phyloP scores from a whole-genome alignment of 2,797 vertebrate genomes.

The Scolopax rusticola region DNA sequence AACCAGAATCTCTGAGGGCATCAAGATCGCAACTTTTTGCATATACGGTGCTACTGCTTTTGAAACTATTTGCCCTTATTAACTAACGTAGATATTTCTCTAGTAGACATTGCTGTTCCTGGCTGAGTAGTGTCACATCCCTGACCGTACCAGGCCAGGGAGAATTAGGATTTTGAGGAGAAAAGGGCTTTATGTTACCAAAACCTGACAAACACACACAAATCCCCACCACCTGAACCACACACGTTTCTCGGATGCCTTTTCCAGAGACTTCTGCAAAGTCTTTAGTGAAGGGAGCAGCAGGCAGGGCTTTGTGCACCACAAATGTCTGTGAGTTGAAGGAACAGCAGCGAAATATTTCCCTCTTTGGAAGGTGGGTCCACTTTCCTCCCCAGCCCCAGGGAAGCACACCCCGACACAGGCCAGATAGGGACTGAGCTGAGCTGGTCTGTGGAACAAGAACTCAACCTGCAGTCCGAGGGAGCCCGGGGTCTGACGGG shows the following conservation, averaged over 20 bases:
- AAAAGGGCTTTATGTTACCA: not conserved
- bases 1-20: not conserved
- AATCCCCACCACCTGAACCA: accelerated
- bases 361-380: not conserved
- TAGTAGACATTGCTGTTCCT: not conserved
- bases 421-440: not conserved
- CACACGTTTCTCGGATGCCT: accelerated
- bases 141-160: not conserved
- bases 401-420: not conserved
- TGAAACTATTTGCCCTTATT: not conserved
- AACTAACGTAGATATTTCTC: not conserved
- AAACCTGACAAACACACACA: not conserved
- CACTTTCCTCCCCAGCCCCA: not conserved
- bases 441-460: slow-evolving; percentile 57
- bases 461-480: slow-evolving; percentile 6
- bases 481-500: slow-evolving; percentile 27
- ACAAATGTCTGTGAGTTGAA: not conserved
- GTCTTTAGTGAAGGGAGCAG: not conserved
- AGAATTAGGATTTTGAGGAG: not conserved
- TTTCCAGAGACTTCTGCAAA: not conserved
- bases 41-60: not conserved
- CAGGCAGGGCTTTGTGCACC: not conserved
- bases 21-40: not conserved
- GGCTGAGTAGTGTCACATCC: not conserved
- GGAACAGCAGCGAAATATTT: not conserved